Evolutionary conservation across 2,888 invertebrate species (phyloP).

Genomic region (Papilio gigon): DNA sequence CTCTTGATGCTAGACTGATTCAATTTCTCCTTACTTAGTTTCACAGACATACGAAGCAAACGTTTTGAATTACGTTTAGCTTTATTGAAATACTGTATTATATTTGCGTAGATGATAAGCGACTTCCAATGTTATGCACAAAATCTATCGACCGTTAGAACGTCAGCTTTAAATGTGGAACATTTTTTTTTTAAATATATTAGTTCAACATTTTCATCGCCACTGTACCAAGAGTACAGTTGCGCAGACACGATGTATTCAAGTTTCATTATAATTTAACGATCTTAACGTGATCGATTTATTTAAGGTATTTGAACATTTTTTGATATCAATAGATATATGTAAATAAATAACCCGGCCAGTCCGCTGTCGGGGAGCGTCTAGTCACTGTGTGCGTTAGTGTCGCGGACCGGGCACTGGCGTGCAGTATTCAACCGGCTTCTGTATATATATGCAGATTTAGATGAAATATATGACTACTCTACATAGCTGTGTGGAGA

Average conservation of each 20-base stretch:
- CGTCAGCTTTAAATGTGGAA: conserved; percentile 59
- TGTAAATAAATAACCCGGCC: conserved; percentile 71
- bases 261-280: neutral
- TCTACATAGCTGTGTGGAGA: conserved; percentile 33
- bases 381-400: conserved; percentile 70
- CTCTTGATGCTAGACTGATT: conserved; percentile 68
- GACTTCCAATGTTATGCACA: conserved; percentile 78
- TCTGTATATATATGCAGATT: conserved; percentile 58
- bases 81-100: conserved; percentile 59
- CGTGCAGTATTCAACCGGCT: conserved; percentile 66
- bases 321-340: conserved; percentile 65
- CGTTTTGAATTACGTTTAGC: conserved; percentile 53
- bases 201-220: conserved; percentile 56
- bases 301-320: neutral
- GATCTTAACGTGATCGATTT: neutral
- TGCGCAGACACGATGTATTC: neutral
- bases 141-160: conserved; percentile 59
- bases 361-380: conserved; percentile 58
- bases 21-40: conserved; percentile 44
- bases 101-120: conserved; percentile 62
- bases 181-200: conserved; percentile 66
- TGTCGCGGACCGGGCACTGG: conserved; percentile 45
- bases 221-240: conserved; percentile 48
- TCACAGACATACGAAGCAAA: conserved; percentile 53
- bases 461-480: conserved; percentile 40